These are phyloP conservation scores for Molossus molossus DNA, from an alignment of 2,797 vertebrate genomes.

Conservation along the genomic window DNA sequence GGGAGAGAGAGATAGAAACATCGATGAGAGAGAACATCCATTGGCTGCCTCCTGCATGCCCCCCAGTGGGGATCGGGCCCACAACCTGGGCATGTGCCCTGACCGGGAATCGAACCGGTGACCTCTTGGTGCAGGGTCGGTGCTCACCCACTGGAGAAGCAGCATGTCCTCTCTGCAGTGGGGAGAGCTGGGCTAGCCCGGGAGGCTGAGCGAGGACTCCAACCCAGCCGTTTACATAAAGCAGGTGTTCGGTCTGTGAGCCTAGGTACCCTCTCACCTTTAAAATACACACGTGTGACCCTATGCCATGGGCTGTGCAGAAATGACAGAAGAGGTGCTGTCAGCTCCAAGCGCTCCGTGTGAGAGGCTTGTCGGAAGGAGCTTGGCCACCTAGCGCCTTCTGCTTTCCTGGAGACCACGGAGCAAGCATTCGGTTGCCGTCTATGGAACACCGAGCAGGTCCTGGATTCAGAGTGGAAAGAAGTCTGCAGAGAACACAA, in stretches of 20 bases:
- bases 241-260: background rate
- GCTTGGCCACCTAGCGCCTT: background rate
- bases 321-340: background rate
- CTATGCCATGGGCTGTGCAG: background rate
- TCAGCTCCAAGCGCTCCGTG: background rate
- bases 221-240: background rate
- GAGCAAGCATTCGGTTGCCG: background rate
- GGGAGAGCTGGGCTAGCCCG: background rate
- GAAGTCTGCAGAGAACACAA: background rate
- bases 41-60: too few species aligned
- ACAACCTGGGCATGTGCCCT: too few species aligned
- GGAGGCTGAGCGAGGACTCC: background rate
- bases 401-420: conserved; percentile 3
- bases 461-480: background rate
- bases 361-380: background rate
- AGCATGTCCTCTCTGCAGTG: background rate
- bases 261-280: background rate
- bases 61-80: too few species aligned
- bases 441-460: background rate
- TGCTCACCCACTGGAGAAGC: background rate
- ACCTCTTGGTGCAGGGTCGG: too few species aligned
- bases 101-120: too few species aligned
- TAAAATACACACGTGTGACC: background rate
- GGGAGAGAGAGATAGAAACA: too few species aligned
- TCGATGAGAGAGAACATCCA: too few species aligned